Percentiles rank a stretch among this genome's conserved stretches.
These are phyloP conservation scores for Geopemphigus sp. DNA, from an alignment of 1,140 invertebrate genomes.

Conservation along the genomic window DNA sequence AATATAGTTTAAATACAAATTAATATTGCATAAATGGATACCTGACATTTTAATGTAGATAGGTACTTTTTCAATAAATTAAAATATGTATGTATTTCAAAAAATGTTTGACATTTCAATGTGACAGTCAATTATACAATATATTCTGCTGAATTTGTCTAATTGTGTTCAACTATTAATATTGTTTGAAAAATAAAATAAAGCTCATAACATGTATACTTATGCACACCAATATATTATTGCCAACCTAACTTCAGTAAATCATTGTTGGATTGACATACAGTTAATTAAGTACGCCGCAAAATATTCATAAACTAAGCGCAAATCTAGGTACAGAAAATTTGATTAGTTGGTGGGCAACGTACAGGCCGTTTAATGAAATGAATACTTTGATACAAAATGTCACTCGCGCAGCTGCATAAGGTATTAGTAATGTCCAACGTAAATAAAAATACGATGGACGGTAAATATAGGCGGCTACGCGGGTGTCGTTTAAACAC, in stretches of 20 bases:
- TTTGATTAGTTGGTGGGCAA: neutral
- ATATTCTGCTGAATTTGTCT: neutral
- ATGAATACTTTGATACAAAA: neutral
- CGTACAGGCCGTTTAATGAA: neutral
- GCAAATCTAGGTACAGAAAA: neutral
- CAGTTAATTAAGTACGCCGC: neutral
- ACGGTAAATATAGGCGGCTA: neutral
- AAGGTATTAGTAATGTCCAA: too few relatives aligned
- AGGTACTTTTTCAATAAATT: neutral
- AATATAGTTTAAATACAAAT: neutral
- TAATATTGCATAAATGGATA: neutral
- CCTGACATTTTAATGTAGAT: neutral
- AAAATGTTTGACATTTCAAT: neutral
- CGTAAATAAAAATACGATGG: neutral
- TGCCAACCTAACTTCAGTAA: constrained; percentile 46
- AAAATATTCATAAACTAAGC: neutral
- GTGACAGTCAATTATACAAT: neutral
- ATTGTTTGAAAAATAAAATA: neutral
- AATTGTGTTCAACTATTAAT: neutral
- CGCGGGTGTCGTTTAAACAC: neutral
- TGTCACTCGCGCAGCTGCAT: neutral
- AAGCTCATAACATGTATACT: neutral
- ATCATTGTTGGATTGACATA: constrained; percentile 15
- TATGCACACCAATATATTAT: neutral
- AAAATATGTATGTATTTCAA: neutral